Evolutionary conservation across 2,797 vertebrate species (phyloP), one percentile per base, ranked within the genome.

Genomic region (Semotilus atromaculatus): DNA sequence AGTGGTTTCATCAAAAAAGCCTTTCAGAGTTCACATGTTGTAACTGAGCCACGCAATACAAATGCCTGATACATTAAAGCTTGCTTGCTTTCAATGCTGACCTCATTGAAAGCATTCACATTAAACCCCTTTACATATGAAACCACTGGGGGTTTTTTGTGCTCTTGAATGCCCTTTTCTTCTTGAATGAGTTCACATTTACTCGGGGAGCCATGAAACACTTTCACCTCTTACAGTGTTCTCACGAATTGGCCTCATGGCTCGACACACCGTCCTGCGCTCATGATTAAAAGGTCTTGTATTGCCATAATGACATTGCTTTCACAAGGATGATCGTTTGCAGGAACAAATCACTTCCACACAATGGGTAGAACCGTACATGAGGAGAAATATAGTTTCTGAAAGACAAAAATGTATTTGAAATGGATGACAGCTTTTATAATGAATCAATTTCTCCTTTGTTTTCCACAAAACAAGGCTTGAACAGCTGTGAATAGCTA

Each of bases 401-500:
- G 40, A 80, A 70, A 71, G n/a, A 45, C 34, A 67, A 31, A 36
- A 26, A 68, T 45, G 23, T 18, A 29, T 68, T 62, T 62, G 26
- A 73, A 78, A 66, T 55, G 1, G 0, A 58, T 26, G 26, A 36
- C 14, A 51, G 67, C 21, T 3, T 21, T 83, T 43, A 26, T 36
- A n/a, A 70, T 74, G 79, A 34, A 40, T 70, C 31, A 4, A 31
- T 74, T 78, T 82, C n/a, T 71, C 40, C 36, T 51, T 16, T 40
- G 31, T 58, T 82, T 36, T 73, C 29, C 53, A 18, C 29, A 64
- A 78, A 70, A 78, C 14, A 40, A 68, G 14, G 48, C 83, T 84
- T 84, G 85, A 86, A 83, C 90, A 92, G 88, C 90, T 93, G 90
- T 85, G 80, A 83, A 80, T 62, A 87, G 88, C 88, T 88, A 91